Base-by-base conservation (phyloP, 1,140 invertebrate genomes). In the Odontomachus brunneus region DNA sequence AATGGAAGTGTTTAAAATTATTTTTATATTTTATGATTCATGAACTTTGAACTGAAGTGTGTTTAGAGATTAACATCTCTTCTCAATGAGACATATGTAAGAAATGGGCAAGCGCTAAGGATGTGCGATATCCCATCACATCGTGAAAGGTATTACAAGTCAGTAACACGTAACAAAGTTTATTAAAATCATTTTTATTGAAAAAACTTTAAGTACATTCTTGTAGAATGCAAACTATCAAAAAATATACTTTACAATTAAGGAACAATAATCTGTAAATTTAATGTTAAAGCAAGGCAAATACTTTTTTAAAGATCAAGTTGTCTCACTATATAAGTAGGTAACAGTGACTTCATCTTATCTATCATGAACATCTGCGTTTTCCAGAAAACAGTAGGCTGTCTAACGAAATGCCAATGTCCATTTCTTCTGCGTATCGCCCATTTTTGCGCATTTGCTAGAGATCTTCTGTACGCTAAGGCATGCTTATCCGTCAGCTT, bases 391-490 rank as follows among this genome's bases (percentile, higher is more conserved):
- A 92, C 7, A 0, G 91, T 93, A 26, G 94, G 91, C 4, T 91
- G 88, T 84, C 92, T 94, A 72, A 91, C 88, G 74, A 94, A 94
- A 51, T 94, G 94, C 92, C 94, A 95, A 1, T 94, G 66, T n/a
- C 95, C 95, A 80, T 95, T 93, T 92, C 94, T 87, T 85, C 93
- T 93, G 14, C 89, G 82, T 78, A 91, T 76, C 0, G 94, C 94
- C 85, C 82, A 87, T 81, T 92, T 93, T 88, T 95, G 91, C 9
- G 94, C 94, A 0, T 72, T 82, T 59, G 90, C 69, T 44, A 95
- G 80, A 60, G 89, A 80, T 24, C 90, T 91, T 74, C 90, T 88
- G 85, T 95, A 95, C 2, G 44, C 75, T 24, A 89, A 24, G 24
- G 91, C 84, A 44, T 84, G 49, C 62, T 89, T 90, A 62, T 89